These are phyloP conservation scores for Chelonoidis abingdonii DNA, from an alignment of 2,113 vertebrate species.

Conservation along the genomic window DNA sequence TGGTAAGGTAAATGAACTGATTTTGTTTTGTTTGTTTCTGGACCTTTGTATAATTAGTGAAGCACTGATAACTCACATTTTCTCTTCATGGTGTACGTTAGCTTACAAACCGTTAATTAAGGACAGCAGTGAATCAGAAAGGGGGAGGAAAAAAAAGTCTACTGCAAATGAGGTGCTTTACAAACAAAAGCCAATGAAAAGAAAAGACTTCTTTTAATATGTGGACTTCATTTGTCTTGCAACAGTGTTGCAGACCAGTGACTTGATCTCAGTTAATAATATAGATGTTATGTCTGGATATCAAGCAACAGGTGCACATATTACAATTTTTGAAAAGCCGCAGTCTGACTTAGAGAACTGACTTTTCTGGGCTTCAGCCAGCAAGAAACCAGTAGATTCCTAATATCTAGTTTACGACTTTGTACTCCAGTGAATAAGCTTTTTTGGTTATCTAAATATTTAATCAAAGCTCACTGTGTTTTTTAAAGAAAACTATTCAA, in stretches of 20 bases:
- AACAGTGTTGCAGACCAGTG: not conserved
- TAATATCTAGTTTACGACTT: not conserved
- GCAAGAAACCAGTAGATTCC: not conserved
- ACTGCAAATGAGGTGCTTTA: conserved; percentile 5
- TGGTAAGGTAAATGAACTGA: not conserved
- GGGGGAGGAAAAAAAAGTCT: conserved; percentile 11
- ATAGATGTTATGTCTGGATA: not conserved
- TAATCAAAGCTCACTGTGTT: not conserved
- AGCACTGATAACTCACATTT: not conserved
- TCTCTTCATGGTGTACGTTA: not conserved
- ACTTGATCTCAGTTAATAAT: conserved; percentile 41
- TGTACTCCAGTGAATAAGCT: not conserved
- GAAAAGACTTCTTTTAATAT: conserved; percentile 20
- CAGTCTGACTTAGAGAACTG: not conserved
- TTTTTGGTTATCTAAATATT: not conserved
- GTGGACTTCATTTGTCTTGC: not conserved
- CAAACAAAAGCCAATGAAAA: not conserved
- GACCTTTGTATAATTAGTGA: not conserved
- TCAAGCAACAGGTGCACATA: not conserved
- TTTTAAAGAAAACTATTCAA: not conserved
- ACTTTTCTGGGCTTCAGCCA: not conserved
- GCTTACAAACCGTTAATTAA: conserved; percentile 18
- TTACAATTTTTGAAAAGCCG: not conserved
- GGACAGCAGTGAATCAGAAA: conserved; percentile 20
- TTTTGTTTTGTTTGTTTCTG: not conserved